These are phyloP conservation scores for Apostichopus californicus DNA, from an alignment of 35 echinoderm and acorn worm species.

Conservation along the genomic window DNA sequence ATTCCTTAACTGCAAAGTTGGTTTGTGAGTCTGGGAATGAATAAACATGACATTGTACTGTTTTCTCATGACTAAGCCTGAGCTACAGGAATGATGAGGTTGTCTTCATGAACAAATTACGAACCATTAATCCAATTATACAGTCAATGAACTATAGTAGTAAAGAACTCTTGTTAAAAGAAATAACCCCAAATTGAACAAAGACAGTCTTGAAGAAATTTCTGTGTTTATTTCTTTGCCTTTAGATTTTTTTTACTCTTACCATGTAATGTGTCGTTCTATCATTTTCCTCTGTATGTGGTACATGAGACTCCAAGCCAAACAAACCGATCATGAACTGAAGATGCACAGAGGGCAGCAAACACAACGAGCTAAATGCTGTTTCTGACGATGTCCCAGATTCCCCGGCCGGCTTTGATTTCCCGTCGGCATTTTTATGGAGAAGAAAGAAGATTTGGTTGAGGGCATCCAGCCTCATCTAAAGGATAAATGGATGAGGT, in stretches of 20 bases:
- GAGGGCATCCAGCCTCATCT: slow-evolving; percentile 87
- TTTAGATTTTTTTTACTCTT: not conserved
- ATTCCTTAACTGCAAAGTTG: no score
- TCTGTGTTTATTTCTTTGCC: no score
- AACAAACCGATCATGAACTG: slow-evolving; percentile 94
- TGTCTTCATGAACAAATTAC: no score
- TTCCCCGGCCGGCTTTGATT: slow-evolving; percentile 59
- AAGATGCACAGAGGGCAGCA: slow-evolving; percentile 88
- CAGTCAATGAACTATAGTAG: no score
- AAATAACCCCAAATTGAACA: no score
- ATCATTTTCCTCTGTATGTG: slow-evolving; percentile 43
- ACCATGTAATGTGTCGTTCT: slow-evolving; percentile 60
- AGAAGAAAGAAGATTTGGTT: slow-evolving; percentile 94
- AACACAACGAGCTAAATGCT: slow-evolving; percentile 83
- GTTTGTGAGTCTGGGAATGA: no score
- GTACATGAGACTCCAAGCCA: slow-evolving; percentile 68
- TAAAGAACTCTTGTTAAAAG: no score
- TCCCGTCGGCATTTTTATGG: slow-evolving; percentile 78
- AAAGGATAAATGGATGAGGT: slow-evolving; percentile 25
- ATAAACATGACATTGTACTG: no score
- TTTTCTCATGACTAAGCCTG: no score
- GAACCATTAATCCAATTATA: no score
- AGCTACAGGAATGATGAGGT: no score
- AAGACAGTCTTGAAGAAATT: no score
- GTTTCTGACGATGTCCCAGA: slow-evolving; percentile 17